A percentile compares a stretch with the other conserved stretches of the same genome.
These are phyloP conservation scores for Tetranychus urticae DNA, from an alignment of 1,140 invertebrate genomes.

Conservation along the genomic window DNA sequence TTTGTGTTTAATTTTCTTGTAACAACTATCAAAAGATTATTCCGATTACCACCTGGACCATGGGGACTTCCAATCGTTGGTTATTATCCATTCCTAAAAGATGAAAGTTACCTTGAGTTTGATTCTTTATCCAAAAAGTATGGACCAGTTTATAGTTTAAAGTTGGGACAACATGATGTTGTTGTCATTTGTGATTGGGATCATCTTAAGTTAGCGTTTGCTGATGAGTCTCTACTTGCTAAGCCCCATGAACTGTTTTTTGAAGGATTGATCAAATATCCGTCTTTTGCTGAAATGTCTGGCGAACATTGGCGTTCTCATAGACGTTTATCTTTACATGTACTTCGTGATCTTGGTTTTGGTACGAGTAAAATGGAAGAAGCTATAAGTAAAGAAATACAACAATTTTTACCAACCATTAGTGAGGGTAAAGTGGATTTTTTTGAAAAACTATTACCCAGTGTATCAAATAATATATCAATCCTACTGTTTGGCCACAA, in stretches of 20 bases:
- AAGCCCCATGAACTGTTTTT: neutral
- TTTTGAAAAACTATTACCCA: neutral
- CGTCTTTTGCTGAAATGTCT: neutral
- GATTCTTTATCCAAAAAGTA: neutral
- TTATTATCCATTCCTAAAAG: no score
- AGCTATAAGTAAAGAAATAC: neutral
- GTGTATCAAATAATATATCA: constrained; percentile 1
- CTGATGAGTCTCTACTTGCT: neutral
- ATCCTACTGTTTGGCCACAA: neutral
- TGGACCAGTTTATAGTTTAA: constrained; percentile 17
- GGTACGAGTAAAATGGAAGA: neutral
- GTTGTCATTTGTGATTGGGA: neutral
- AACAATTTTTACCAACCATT: neutral
- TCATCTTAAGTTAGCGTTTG: neutral
- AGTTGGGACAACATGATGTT: constrained; percentile 7
- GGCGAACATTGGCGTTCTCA: no score
- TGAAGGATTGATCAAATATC: neutral
- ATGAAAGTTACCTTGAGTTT: no score
- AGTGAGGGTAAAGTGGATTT: neutral
- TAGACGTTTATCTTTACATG: constrained; percentile 17
- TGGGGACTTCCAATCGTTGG: no score
- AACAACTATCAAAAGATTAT: no score
- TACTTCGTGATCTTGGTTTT: constrained; percentile 13
- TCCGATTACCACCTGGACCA: no score
- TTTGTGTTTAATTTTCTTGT: no score